A percentile compares a stretch with the other conserved stretches of the same genome.
phyloP scores from a whole-genome alignment of 2,797 vertebrate species.

The Muscicapa comitata region DNA sequence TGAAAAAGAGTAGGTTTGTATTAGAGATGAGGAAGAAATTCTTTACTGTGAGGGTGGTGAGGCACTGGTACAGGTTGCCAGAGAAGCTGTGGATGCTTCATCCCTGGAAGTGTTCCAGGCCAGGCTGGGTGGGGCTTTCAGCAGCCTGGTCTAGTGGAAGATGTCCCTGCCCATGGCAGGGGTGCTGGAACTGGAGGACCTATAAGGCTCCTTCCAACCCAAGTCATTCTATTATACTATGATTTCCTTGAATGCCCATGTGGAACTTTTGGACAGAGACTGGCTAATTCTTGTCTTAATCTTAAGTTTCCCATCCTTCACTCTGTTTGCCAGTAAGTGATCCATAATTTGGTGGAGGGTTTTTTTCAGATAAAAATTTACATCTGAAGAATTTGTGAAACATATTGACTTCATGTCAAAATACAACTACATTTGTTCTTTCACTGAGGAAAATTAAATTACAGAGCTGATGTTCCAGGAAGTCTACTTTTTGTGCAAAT shows the following conservation, averaged over 20 bases:
- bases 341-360: accelerated
- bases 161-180: not conserved
- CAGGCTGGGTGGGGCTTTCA: not conserved
- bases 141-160: not conserved
- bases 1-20: not conserved
- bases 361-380: not conserved
- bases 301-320: not conserved
- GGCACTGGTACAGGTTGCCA: not conserved
- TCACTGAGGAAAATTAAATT: not conserved
- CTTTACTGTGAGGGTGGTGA: not conserved
- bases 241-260: not conserved
- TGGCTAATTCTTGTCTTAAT: not conserved
- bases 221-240: not conserved
- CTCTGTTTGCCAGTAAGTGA: not conserved
- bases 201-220: not conserved
- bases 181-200: not conserved
- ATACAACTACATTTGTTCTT: not conserved
- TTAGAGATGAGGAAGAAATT: not conserved
- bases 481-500: not conserved
- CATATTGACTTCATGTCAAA: not conserved
- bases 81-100: accelerated
- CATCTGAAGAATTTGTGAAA: not conserved
- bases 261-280: not conserved
- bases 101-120: not conserved
- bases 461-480: not conserved